Evolutionary conservation across 2,888 invertebrate species (phyloP), one percentile per base, ranked within the genome.

Genomic region (Scaptomyza parva): DNA sequence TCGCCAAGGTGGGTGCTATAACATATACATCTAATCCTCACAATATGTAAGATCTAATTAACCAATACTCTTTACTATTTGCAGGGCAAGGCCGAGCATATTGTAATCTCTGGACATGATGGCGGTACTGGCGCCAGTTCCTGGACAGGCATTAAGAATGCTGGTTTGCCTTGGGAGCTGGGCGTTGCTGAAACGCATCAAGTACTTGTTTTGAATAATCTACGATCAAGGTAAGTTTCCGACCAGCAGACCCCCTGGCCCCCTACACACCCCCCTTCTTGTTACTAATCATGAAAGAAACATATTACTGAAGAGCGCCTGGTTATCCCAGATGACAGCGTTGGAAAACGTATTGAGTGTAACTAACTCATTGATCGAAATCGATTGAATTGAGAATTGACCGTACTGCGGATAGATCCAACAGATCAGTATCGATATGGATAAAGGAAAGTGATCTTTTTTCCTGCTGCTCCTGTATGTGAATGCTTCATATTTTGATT

Each of bases 171-270:
- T 0, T 99, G 99, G 99, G 99, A 99, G 92, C 93, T 99, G 88
- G 99, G 99, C 55, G 94, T 99, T 43, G 97, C 99, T 3, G 99
- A 99, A 93, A 99, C 99, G 4, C 99, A 99, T 92, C 99, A 99
- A 92, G 97, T 98, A 74, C 93, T 99, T 48, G 97, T 97, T 54
- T 92, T 98, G 86, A 99, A 99, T 92, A 97, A 98, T 92, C 93
- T 99, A 51, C 93, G 98, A 68, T 97, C 97, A 35, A 92, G 92
- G 92, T 92, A 90, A 91, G 90, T 88, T 81, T 35, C 63, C 68
- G 71, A 78, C 69, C 78, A 76, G 50, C 51, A 65, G 70, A 76
- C 40, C 51, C 61, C 86, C 86, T 82, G 76, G 17, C 48, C 65
- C 45, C 44, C 18, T 57, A 40, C 26, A 62, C 66, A 58, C 40